Conservation (phyloP, 2,113 vertebrate genomes). For the Diadophis punctatus region DNA sequence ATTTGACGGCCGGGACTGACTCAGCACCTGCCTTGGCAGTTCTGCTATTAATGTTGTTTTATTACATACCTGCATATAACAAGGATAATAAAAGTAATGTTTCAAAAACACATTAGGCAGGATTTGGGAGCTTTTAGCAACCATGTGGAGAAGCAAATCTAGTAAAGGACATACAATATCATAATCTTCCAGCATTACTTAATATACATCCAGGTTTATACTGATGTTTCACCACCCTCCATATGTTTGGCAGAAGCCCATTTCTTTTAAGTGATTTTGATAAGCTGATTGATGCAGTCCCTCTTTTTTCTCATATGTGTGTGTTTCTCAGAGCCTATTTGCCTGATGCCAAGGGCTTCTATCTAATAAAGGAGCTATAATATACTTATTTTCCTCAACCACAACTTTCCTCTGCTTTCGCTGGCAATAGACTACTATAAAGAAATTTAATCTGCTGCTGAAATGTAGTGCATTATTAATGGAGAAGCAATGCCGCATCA, state of each 20-base stretch:
- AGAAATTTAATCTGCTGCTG: slow-evolving; percentile 81
- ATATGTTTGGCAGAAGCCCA: slow-evolving; percentile 48
- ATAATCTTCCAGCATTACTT: slow-evolving; percentile 44
- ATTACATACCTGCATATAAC: slow-evolving; percentile 28
- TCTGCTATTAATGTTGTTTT: slow-evolving; percentile 43
- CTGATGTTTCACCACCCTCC: slow-evolving; percentile 60
- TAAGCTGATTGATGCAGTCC: slow-evolving; percentile 57
- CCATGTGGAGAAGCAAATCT: slow-evolving; percentile 31
- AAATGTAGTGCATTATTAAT: slow-evolving; percentile 82
- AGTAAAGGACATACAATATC: slow-evolving; percentile 41
- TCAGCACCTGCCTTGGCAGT: slow-evolving; percentile 36
- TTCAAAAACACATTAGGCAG: slow-evolving; percentile 21
- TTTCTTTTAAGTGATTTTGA: slow-evolving; percentile 59
- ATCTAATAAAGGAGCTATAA: slow-evolving; percentile 66
- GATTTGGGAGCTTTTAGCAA: slow-evolving; percentile 28
- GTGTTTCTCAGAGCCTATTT: slow-evolving; percentile 53
- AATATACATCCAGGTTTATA: slow-evolving; percentile 44
- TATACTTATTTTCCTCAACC: slow-evolving; percentile 56
- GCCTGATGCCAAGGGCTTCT: slow-evolving; percentile 60
- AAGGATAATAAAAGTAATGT: slow-evolving; percentile 47
- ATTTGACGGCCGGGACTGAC: slow-evolving; percentile 43
- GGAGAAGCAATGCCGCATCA: slow-evolving; percentile 64
- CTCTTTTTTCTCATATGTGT: slow-evolving; percentile 56
- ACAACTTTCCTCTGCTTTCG: slow-evolving; percentile 56
- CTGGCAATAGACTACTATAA: slow-evolving; percentile 65